phyloP scores from a whole-genome alignment of 2,113 vertebrate species.

The cat (Felis catus) region DNA sequence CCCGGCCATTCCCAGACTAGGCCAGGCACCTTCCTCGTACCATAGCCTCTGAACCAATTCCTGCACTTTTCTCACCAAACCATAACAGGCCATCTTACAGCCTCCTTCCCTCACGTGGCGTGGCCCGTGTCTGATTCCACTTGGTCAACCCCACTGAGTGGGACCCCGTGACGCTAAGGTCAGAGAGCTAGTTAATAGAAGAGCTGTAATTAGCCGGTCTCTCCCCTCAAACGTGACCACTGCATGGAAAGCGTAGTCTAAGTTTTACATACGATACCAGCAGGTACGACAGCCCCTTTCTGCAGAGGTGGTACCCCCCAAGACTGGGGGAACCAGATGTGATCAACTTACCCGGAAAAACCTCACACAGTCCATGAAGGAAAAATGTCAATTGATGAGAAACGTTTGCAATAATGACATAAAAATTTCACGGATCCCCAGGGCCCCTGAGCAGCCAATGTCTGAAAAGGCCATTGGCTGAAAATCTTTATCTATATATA shows the following conservation, averaged over 20 bases:
- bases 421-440: background rate
- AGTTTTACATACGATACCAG: background rate
- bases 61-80: background rate
- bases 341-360: slow-evolving; percentile 18
- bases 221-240: background rate
- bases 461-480: background rate
- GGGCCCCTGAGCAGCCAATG: background rate
- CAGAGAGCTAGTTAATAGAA: background rate
- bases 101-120: background rate
- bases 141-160: background rate
- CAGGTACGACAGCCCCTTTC: background rate
- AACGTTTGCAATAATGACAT: background rate
- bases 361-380: background rate
- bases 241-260: background rate
- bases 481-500: background rate
- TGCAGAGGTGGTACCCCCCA: background rate
- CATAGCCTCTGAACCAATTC: background rate
- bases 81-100: background rate
- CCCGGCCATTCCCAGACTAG: background rate
- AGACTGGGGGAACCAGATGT: background rate
- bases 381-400: background rate
- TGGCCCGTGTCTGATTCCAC: background rate
- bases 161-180: background rate
- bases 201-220: slow-evolving; percentile 3
- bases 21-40: background rate